Conservation (phyloP, 1,140 invertebrate species). For the Drosophila teissieri region DNA sequence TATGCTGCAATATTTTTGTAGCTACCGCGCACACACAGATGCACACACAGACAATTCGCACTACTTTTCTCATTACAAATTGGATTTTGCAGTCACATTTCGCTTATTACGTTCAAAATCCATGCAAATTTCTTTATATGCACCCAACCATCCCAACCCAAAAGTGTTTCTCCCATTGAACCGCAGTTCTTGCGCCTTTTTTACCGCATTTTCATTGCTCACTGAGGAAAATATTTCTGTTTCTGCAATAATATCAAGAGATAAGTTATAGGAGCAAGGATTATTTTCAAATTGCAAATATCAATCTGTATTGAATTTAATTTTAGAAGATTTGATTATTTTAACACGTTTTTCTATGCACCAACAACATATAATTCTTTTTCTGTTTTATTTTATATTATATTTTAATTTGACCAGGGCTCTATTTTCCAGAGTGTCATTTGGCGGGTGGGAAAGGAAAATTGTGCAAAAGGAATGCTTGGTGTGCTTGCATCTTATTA, state of each 20-base stretch:
- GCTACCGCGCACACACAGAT: slow-evolving; percentile 19
- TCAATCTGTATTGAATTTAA: too few relatives aligned
- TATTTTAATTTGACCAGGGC: neutral
- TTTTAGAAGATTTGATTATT: too few relatives aligned
- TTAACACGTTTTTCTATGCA: too few relatives aligned
- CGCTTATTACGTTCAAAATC: slow-evolving; percentile 77
- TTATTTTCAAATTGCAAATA: too few relatives aligned
- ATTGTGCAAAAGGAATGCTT: neutral
- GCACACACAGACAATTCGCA: slow-evolving; percentile 64
- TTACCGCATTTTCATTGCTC: slow-evolving; percentile 21
- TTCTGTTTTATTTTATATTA: neutral
- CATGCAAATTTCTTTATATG: slow-evolving; percentile 78
- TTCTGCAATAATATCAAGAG: too few relatives aligned
- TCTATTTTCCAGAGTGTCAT: slow-evolving; percentile 1
- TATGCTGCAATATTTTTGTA: slow-evolving; percentile 73
- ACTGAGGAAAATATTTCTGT: neutral
- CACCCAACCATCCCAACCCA: neutral
- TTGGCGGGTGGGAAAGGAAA: neutral
- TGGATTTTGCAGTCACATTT: slow-evolving; percentile 79
- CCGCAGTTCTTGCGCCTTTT: slow-evolving; percentile 17
- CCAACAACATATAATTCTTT: too few relatives aligned
- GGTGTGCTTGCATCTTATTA: slow-evolving; percentile 75
- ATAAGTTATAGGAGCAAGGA: too few relatives aligned
- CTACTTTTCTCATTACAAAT: slow-evolving; percentile 81
- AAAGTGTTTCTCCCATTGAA: slow-evolving; percentile 3